Evolutionary conservation across 2,888 invertebrate genomes (phyloP), one percentile per base, ranked within the genome.

Genomic region (Xylocampa areola): DNA sequence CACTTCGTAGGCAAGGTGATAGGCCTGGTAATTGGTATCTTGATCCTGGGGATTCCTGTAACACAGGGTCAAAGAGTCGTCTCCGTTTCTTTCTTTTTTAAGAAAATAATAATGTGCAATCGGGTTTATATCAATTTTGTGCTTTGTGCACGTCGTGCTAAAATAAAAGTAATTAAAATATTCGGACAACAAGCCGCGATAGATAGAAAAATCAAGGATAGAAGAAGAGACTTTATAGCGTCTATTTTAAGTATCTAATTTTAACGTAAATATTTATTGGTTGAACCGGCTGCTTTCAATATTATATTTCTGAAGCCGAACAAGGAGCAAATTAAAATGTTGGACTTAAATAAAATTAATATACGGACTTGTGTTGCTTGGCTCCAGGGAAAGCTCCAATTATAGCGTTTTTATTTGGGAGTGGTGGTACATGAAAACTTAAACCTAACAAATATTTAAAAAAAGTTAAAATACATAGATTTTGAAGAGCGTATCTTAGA

Each of bases 1-100:
- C 96, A 99, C 98, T 98, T 99, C 98, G 96, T 99, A 99, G 96
- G 98, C 98, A 95, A 99, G 98, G 96, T 98, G 98, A 96, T 98
- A 98, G 96, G 98, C 98, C 96, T 98, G 97, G 96, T 98, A 98
- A 96, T 97, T 97, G 94, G 97, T 96, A 95, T 98, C 97, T 96
- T 98, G 97, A 90, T 96, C 96, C 90, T 94, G 95, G 92, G 96
- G 95, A 94, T 96, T 96, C 97, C 97, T 98, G 97, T 95, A 97
- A 97, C 89, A 92, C 94, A 96, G 96, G 94, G 92, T 95, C 94
- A 96, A 94, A 95, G 94, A 80, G 78, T 88, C 87, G 86, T 85
- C 86, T 87, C 85, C 78, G 81, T 82, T 84, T 80, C 77, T 84
- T 83, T 82, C 68, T 78, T 57, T 63, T 40, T 45, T 44, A 45